These are phyloP conservation scores for Helicoverpa armigera DNA, from an alignment of 1,140 invertebrate genomes.

Conservation along the genomic window DNA sequence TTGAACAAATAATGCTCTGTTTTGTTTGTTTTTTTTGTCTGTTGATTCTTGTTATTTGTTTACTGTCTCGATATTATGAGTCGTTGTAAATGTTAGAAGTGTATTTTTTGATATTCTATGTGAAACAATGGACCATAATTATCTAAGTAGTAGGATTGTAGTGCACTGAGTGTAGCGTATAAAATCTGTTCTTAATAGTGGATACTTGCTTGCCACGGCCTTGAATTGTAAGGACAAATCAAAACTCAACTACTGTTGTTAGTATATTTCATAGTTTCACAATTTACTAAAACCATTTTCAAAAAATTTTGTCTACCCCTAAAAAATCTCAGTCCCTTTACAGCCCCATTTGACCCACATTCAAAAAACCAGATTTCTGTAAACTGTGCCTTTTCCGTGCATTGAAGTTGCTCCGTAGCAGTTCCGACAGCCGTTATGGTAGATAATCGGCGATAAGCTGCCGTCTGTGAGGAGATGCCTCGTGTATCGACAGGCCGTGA, in stretches of 20 bases:
- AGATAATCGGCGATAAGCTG: conserved; percentile 11
- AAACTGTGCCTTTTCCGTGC: neutral
- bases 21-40: conserved; percentile 20
- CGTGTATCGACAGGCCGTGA: neutral
- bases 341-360: neutral
- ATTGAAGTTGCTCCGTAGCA: neutral
- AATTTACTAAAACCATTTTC: no score
- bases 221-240: no score
- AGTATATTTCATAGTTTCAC: no score
- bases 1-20: conserved; percentile 1
- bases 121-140: no score
- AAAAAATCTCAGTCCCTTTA: no score
- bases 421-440: neutral
- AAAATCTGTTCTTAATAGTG: no score
- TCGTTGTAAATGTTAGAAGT: neutral
- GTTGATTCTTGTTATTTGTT: neutral
- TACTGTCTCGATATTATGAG: neutral
- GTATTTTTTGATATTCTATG: no score
- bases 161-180: no score
- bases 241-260: no score
- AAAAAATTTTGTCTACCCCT: no score
- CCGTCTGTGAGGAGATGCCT: neutral
- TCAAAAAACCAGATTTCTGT: neutral
- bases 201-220: no score
- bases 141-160: no score